Conservation (phyloP, 2,113 vertebrate genomes). For the Melanerpes formicivorus region DNA sequence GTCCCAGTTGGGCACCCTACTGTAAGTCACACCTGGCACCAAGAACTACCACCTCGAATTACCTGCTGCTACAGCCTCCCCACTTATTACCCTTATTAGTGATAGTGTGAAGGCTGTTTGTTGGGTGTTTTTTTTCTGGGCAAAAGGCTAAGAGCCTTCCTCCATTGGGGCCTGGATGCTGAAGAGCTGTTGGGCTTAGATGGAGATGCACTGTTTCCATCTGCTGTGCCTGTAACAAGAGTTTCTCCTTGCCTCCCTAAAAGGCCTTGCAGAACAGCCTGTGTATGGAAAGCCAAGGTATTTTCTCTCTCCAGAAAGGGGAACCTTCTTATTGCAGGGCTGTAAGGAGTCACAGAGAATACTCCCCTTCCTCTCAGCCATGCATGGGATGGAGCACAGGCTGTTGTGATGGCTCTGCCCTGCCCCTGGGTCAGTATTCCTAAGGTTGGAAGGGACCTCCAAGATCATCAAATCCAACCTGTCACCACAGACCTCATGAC, state of each 20-base stretch:
- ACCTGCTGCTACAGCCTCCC: constrained; percentile 30
- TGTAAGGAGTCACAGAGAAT: background rate
- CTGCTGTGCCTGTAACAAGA: background rate
- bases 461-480: no score
- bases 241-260: background rate
- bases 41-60: background rate
- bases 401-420: background rate
- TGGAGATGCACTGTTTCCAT: background rate
- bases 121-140: constrained; percentile 54
- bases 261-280: background rate
- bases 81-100: background rate
- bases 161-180: background rate
- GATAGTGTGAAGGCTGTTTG: background rate
- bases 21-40: background rate
- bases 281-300: background rate
- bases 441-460: no score
- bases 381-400: background rate
- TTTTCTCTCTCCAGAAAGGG: background rate
- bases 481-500: no score
- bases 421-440: background rate
- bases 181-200: constrained; percentile 39
- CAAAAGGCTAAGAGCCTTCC: background rate
- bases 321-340: background rate
- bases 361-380: background rate
- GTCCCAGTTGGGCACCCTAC: background rate